Evolutionary conservation across 2,797 vertebrate species (phyloP).

Genomic region (Leptoclinus maculatus): DNA sequence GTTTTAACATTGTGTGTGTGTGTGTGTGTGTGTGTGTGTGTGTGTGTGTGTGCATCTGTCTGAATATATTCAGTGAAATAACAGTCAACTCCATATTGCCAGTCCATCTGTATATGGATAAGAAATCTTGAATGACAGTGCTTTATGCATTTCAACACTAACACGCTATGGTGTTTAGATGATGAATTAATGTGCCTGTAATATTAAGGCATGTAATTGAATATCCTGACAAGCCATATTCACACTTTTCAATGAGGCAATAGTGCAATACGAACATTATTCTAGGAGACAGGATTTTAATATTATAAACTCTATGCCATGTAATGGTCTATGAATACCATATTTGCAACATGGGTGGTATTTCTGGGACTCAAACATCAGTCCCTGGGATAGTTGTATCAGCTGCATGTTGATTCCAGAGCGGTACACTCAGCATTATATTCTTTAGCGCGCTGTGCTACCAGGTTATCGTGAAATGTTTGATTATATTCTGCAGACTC

Average conservation of each 20-base stretch:
- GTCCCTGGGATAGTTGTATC: background rate
- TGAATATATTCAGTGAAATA: background rate
- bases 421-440: background rate
- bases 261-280: background rate
- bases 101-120: background rate
- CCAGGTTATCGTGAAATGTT: slow-evolving; percentile 1
- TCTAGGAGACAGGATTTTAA: background rate
- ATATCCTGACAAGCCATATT: background rate
- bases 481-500: background rate
- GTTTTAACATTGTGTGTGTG: background rate
- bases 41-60: slow-evolving; percentile 4
- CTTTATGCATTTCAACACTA: background rate
- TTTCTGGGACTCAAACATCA: background rate
- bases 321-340: background rate
- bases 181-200: background rate
- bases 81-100: background rate
- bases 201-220: background rate
- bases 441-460: background rate
- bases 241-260: background rate
- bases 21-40: background rate
- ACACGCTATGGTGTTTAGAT: background rate
- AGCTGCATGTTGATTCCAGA: background rate
- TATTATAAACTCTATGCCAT: background rate
- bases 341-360: slow-evolving; percentile 31
- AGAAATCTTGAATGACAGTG: background rate